Evolutionary conservation across 2,888 invertebrate genomes (phyloP).

Genomic region (Cistogaster globosa): DNA sequence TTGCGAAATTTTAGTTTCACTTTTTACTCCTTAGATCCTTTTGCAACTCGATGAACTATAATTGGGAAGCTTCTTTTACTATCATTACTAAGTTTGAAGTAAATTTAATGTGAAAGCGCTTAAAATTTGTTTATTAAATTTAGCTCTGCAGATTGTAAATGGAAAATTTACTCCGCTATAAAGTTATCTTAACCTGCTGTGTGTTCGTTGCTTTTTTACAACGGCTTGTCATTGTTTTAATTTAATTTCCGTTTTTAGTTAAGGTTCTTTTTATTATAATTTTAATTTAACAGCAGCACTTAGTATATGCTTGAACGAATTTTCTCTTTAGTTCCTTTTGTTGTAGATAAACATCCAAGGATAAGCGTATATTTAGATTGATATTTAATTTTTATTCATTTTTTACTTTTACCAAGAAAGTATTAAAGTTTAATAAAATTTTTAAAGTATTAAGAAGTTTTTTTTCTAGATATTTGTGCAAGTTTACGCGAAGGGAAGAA

Average conservation of each 20-base stretch:
- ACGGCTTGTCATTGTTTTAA: conserved; percentile 17
- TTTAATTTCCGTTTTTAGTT: background rate
- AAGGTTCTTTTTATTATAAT: background rate
- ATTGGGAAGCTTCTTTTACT: no score
- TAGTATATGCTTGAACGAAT: conserved; percentile 18
- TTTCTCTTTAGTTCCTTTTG: conserved; percentile 3
- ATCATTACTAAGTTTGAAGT: no score
- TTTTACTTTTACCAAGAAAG: background rate
- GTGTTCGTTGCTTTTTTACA: background rate
- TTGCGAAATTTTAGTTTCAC: no score
- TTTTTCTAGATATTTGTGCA: no score
- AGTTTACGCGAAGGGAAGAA: no score
- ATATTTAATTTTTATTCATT: conserved; percentile 13
- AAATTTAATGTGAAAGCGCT: no score
- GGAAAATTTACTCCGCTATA: background rate
- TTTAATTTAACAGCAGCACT: conserved; percentile 22
- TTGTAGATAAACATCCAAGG: background rate
- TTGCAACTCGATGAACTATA: no score
- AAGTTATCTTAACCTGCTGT: no score
- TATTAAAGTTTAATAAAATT: background rate
- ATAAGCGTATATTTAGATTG: background rate
- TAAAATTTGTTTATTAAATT: no score
- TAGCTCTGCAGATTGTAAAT: no score
- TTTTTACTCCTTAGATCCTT: no score
- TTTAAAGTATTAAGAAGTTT: background rate